These are phyloP conservation scores for Sparidentex hasta DNA, from an alignment of 2,797 vertebrate species.

Conservation along the genomic window DNA sequence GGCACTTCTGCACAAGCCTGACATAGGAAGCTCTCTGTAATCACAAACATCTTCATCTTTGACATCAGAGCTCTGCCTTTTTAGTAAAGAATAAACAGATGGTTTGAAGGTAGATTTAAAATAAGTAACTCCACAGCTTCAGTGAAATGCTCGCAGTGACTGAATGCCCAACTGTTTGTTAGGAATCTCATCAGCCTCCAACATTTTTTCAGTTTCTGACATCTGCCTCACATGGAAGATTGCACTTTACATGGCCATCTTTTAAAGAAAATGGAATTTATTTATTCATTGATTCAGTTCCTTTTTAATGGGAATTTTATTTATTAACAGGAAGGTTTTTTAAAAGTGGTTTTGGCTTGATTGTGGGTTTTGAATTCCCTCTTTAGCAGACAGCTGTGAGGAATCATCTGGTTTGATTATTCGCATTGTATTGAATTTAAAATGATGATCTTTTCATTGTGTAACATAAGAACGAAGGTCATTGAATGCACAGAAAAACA, in stretches of 20 bases:
- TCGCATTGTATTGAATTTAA: slow-evolving; percentile 64
- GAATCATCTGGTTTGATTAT: slow-evolving; percentile 62
- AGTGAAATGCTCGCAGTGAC: slow-evolving; percentile 41
- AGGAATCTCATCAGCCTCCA: slow-evolving; percentile 53
- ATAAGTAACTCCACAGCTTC: slow-evolving; percentile 32
- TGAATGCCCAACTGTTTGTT: slow-evolving; percentile 46
- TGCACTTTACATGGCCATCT: slow-evolving; percentile 83
- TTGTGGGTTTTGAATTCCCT: slow-evolving; percentile 59
- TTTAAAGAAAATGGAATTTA: slow-evolving; percentile 72
- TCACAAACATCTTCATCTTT: slow-evolving; percentile 8
- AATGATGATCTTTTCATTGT: slow-evolving; percentile 67
- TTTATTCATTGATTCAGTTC: slow-evolving; percentile 76
- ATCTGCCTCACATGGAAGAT: slow-evolving; percentile 74
- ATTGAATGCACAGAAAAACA: slow-evolving; percentile 67
- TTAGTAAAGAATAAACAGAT: slow-evolving; percentile 27
- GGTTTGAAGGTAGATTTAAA: slow-evolving; percentile 38
- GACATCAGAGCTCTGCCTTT: slow-evolving; percentile 38
- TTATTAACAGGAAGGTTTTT: slow-evolving; percentile 76
- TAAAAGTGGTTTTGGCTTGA: slow-evolving; percentile 65
- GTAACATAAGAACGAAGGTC: slow-evolving; percentile 46
- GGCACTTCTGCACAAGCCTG: slow-evolving; percentile 62
- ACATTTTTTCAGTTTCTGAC: slow-evolving; percentile 67
- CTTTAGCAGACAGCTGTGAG: slow-evolving; percentile 33
- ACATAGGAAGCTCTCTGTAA: slow-evolving; percentile 39
- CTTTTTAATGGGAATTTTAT: slow-evolving; percentile 81